Evolutionary conservation across 2,888 invertebrate genomes (phyloP), one percentile per base, ranked within the genome.

Genomic region (Spilarctia lutea): DNA sequence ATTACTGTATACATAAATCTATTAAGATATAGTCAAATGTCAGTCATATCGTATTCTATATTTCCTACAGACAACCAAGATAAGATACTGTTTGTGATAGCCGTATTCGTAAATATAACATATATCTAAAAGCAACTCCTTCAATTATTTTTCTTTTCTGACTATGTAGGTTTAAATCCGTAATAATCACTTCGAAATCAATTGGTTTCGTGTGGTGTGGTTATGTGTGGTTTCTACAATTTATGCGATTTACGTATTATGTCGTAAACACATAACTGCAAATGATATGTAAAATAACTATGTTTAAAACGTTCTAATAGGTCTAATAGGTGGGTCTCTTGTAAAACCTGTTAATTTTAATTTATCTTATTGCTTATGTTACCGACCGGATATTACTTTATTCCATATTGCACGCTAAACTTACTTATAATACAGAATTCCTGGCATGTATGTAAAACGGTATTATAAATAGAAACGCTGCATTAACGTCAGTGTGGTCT

Each of bases 401-500:
- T n/a, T 67, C 30, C 24, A 30, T 48, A 27, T 39, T 42, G 27
- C 39, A 7, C 30, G 20, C 7, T 24, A 24, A 65, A 68, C 8
- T n/a, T 33, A 65, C 45, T 71, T 45, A 42, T 18, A 65, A 42
- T 63, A 42, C 30, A n/a, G 7, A 30, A 20, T 42, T 69, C 68
- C 4, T 11, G 4, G 52, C 65, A 71, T 24, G n/a, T 24, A 24
- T 60, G 6, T 13, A 45, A 71, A 45, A 30, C 20, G 11, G 30
- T 30, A n/a, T 30, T 63, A 30, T 18, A 63, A 63, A 30, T 63
- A 63, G 27, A 39, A 68, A 56, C 8, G 16, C 35, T 27, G 27
- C 68, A 65, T 48, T 33, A 27, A 30, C n/a, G 30, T 67, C n/a
- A 16, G 60, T 68, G 73, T 68, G 68, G 72, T 60, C 45, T 42